phyloP scores from a whole-genome alignment of 1,140 invertebrate species.

The Eciton burchellii region DNA sequence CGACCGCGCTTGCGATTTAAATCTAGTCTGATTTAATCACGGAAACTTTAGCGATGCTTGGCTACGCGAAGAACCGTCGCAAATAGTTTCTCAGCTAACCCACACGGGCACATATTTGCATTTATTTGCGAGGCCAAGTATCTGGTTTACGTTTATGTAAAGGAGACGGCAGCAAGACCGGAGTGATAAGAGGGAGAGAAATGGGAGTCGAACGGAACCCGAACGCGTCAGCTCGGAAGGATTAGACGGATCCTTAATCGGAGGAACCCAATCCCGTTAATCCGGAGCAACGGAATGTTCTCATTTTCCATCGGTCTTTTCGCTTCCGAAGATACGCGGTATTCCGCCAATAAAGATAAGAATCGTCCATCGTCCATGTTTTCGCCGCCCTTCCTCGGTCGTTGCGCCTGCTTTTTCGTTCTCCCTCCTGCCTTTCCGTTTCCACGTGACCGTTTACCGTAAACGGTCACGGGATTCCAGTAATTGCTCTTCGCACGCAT shows the following conservation, averaged over 20 bases:
- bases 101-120: conserved; percentile 65
- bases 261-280: conserved; percentile 72
- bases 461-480: conserved; percentile 16
- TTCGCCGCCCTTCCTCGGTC: conserved; percentile 15
- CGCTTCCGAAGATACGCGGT: conserved; percentile 74
- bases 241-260: conserved; percentile 79
- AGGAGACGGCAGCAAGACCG: conserved; percentile 27
- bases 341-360: conserved; percentile 81
- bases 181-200: conserved; percentile 25
- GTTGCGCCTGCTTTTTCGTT: neutral
- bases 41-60: conserved; percentile 50
- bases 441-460: conserved; percentile 32
- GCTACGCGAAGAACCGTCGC: conserved; percentile 50
- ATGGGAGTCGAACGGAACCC: conserved; percentile 47
- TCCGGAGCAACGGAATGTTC: conserved; percentile 76
- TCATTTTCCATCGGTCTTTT: conserved; percentile 72
- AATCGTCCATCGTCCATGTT: conserved; percentile 73
- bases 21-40: conserved; percentile 57
- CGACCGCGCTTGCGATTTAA: conserved; percentile 38
- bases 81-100: conserved; percentile 67
- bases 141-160: conserved; percentile 40
- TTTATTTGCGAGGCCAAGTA: conserved; percentile 68
- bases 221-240: conserved; percentile 73
- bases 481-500: conserved; percentile 2
- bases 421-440: conserved; percentile 52